Base-by-base conservation (phyloP, 2,113 vertebrate species). In the Corythoichthys intestinalis region DNA sequence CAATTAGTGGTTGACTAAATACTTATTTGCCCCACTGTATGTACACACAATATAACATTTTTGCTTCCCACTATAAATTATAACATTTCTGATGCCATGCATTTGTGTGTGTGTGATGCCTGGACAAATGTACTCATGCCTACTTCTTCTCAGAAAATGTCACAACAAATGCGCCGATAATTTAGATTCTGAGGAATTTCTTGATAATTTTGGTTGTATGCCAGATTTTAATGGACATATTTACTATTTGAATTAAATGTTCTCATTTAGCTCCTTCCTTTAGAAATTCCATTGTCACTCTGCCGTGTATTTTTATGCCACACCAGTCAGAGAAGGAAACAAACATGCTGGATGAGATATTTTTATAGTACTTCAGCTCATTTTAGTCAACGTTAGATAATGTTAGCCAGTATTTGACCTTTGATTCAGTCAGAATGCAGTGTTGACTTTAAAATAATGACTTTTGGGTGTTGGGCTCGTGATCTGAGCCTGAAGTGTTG, bases 401-500 rank as follows among this genome's bases (percentile, higher is more conserved):
- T 37, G 56, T 37, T 37, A 15, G 34, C 34, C 4, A 50, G 48
- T 50, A 15, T 15, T 50, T 56, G 2, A 11, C 12, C 4, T 44
- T 28, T 56, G 8, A 48, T 28, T 50, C 49, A 49, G 4, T 2
- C 11, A 35, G 38, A 44, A 11, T 37, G 4, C 50, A 61, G 28
- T 0, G 4, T 59, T 47, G 11, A 20, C 28, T 65, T 41, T 64
- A 9, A 65, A 60, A 76, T 8, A 60, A 67, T 64, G 69, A 57
- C 60, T 38, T 48, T 48, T 54, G 70, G 2, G 17, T 7, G 15
- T 39, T 62, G 53, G 70, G 10, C 67, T 34, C 79, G 83, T 71
- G 79, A 77, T 39, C 70, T 71, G 74, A 58, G 76, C 37, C n/a
- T 68, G 49, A 86, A 85, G 49, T 60, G 82, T 83, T 75, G 74